Base-by-base conservation (phyloP, 2,113 vertebrate species). In the Spilogale gracilis region DNA sequence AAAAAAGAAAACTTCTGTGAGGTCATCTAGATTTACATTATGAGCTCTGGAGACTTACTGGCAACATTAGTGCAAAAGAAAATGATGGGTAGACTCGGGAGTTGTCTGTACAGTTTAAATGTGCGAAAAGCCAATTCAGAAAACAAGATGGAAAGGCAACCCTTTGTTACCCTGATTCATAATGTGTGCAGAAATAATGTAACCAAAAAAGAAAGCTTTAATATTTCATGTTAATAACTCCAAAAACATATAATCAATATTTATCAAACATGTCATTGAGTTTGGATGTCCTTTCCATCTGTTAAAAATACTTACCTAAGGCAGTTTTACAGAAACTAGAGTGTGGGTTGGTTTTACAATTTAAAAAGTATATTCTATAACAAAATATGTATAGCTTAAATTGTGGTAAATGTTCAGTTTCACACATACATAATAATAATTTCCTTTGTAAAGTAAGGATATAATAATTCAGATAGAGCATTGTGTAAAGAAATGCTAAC, bases 341-440 rank as follows among this genome's bases (percentile, higher is more conserved):
- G 74, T 79, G 38, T 89, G 45, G 18, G 3, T 63, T 83, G 23
- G 21, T 93, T 97, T 96, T 95, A 89, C 13, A 84, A 63, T 91
- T 96, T 83, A 2, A 94, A 91, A 95, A 86, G 4, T 78, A 80
- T 86, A 86, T 81, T 84, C 32, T 84, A 73, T 61, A 81, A 90
- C 89, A 96, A 91, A 90, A 89, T 81, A 69, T 21, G 81, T 43
- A 54, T 81, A 52, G 67, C 76, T 82, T 87, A 91, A 78, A 85
- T 79, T 85, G 21, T 61, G 69, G 13, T 92, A 84, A 96, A 85
- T 93, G 54, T 89, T 94, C 81, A 93, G 48, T 88, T 95, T 97
- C 21, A 84, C 30, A 71, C n/a, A 83, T 76, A 87, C 21, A 84
- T 45, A 67, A 32, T 73, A 71, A 78, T 50, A 69, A 16, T 91